phyloP scores from a whole-genome alignment of 2,113 vertebrate genomes.

The Alectura lathami region DNA sequence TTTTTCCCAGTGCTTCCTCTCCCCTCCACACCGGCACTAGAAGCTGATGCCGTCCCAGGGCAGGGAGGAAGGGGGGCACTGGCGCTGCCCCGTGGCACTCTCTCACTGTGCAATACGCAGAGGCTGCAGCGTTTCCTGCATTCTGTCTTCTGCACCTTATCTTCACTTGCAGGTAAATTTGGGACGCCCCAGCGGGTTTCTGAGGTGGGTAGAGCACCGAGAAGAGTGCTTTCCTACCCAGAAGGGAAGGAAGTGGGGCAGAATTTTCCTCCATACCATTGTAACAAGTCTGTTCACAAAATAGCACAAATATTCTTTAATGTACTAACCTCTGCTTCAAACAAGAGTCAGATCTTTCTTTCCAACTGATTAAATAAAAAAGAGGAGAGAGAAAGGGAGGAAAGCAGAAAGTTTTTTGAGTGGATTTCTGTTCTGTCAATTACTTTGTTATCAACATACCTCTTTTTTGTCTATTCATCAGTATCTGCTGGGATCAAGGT shows the following conservation, averaged over 20 bases:
- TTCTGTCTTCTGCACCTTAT: neutral
- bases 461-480: neutral
- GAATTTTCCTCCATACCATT: neutral
- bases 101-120: neutral
- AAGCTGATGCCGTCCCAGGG: neutral
- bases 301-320: neutral
- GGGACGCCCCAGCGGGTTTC: rapidly evolving
- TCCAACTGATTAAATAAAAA: neutral
- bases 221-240: no score
- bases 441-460: neutral
- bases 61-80: neutral
- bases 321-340: neutral
- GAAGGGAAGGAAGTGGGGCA: neutral
- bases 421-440: neutral
- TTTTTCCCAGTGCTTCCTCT: neutral
- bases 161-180: neutral
- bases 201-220: no score
- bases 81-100: rapidly evolving
- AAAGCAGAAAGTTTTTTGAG: constrained; percentile 3
- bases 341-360: neutral
- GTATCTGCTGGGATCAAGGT: neutral
- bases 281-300: neutral
- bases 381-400: neutral
- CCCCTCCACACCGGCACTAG: neutral
- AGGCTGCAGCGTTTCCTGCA: neutral